These are phyloP conservation scores for Synergus gifuensis DNA, from an alignment of 2,888 invertebrate species.

Conservation along the genomic window DNA sequence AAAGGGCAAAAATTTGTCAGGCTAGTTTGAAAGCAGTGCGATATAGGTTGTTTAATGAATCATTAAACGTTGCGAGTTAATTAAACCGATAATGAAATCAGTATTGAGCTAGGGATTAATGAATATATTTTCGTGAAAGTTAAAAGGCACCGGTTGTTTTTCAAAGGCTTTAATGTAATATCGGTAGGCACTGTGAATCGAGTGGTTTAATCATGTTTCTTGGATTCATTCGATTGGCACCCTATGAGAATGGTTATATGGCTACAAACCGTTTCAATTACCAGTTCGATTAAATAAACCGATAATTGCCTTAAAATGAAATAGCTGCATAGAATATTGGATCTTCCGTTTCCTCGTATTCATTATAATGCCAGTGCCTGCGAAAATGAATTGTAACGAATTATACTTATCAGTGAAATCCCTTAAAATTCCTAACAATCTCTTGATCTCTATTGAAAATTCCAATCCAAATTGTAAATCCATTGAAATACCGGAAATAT, in stretches of 20 bases:
- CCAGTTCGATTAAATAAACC: constrained; percentile 73
- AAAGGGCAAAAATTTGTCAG: not conserved
- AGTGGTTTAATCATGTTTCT: constrained; percentile 58
- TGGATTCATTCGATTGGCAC: constrained; percentile 58
- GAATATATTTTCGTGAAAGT: constrained; percentile 30
- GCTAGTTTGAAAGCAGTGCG: not conserved
- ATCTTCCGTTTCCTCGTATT: constrained; percentile 61
- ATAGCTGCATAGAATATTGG: constrained; percentile 64
- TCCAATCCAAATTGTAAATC: too few relatives aligned
- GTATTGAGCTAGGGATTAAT: constrained; percentile 22
- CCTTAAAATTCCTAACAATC: too few relatives aligned
- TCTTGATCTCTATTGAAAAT: too few relatives aligned
- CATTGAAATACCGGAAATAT: too few relatives aligned
- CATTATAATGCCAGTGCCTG: constrained; percentile 53
- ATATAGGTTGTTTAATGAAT: not conserved
- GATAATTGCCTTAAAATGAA: constrained; percentile 72
- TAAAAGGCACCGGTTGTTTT: constrained; percentile 25
- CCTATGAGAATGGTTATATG: constrained; percentile 54
- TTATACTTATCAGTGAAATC: not conserved
- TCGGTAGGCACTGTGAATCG: constrained; percentile 47
- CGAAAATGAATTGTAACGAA: constrained; percentile 14
- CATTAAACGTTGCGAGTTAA: constrained; percentile 3
- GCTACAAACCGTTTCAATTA: constrained; percentile 66
- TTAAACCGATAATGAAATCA: constrained; percentile 32
- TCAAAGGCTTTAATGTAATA: constrained; percentile 35